These are phyloP conservation scores for Drosophila infuscata DNA, from an alignment of 2,888 invertebrate genomes.

Conservation along the genomic window DNA sequence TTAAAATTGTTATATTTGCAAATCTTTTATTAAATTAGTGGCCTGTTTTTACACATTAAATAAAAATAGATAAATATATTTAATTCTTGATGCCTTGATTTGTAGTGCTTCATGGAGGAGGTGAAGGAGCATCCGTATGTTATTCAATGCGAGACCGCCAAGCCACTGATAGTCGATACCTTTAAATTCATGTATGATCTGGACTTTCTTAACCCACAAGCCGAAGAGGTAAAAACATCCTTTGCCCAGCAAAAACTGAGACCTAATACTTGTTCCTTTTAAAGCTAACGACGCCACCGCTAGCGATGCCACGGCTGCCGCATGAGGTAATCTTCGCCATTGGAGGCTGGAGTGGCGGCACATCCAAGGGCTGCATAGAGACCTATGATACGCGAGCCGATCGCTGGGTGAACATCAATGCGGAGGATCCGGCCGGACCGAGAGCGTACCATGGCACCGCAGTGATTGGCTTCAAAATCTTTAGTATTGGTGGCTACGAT, in stretches of 20 bases:
- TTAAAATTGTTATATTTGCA: too few relatives aligned
- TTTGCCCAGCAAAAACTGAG: conserved; percentile 49
- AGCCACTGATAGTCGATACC: conserved; percentile 95
- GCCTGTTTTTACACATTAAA: background rate
- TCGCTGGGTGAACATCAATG: conserved; percentile 90
- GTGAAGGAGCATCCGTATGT: conserved; percentile 96
- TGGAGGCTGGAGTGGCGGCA: conserved; percentile 90
- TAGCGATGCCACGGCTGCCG: conserved; percentile 93
- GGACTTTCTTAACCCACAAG: conserved; percentile 92
- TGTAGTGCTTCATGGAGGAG: conserved; percentile 94
- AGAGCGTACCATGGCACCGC: conserved; percentile 97
- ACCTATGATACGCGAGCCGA: conserved; percentile 96
- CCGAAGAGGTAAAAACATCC: conserved; percentile 88
- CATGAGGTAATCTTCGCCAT: conserved; percentile 95
- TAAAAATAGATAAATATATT: background rate
- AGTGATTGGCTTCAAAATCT: conserved; percentile 93
- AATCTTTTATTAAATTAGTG: too few relatives aligned
- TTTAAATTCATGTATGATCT: conserved; percentile 96
- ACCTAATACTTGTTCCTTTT: conserved; percentile 56
- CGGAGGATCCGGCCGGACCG: conserved; percentile 93
- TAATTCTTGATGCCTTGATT: background rate
- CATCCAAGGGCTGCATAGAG: conserved; percentile 89
- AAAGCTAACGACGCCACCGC: conserved; percentile 90
- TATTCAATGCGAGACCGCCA: conserved; percentile 91
- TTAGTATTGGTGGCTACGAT: conserved; percentile 96